Base-by-base conservation (phyloP, 2,797 vertebrate genomes). In the Girardinus metallicus region DNA sequence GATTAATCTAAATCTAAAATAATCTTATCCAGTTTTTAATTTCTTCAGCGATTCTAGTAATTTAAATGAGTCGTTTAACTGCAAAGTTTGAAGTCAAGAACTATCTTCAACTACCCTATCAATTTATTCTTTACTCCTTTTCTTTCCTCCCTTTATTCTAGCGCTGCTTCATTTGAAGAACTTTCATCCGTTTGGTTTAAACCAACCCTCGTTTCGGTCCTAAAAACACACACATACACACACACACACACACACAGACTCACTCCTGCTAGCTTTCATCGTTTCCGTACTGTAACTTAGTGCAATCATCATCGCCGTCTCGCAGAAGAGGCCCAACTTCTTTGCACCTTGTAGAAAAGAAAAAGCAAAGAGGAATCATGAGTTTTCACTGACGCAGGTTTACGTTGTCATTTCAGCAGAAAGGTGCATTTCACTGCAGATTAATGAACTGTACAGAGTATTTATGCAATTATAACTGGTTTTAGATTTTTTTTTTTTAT, bases 381-480 rank as follows among this genome's bases (percentile, higher is more conserved):
- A 72, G 85, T 92, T 95, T 95, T 95, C 94, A 94, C 93, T 74
- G 84, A 93, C 89, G 89, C 87, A 87, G 91, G 93, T 94, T 93
- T 92, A 91, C 94, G 96, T 96, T 95, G 94, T 96, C 82, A 93
- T 97, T 96, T 97, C 95, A 95, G 88, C 85, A 82, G 85, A 81
- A 95, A 96, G 92, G 90, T 95, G 93, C 92, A 95, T 96, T 97
- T 97, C 97, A 95, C 93, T 82, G 95, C 95, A 91, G 97, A 96
- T 96, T 81, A 96, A 92, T 95, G 93, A 97, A 97, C 95, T 97
- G 97, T 99, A 99, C 96, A 99, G 97, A 98, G 97, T 99, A 99
- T 99, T 99, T 98, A 98, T 98, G 98, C 98, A 97, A 97, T 96
- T 97, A 95, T 96, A 90, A 96, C 96, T 96, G 96, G 94, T 97